Conservation (phyloP, 2,113 vertebrate genomes). For the Melanostigma gelatinosum region DNA sequence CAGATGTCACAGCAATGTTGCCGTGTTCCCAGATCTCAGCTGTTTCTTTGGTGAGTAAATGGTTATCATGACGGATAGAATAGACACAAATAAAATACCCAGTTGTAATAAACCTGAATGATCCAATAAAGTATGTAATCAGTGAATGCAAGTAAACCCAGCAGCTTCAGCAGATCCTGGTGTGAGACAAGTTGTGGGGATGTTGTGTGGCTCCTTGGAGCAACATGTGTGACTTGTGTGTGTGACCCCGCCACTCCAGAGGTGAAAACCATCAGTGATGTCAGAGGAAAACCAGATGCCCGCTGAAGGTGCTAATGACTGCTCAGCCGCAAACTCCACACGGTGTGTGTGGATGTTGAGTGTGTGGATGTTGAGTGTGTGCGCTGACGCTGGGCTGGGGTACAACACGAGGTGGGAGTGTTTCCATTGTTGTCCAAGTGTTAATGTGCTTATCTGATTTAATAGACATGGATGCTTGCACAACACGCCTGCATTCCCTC, state of each 20-base stretch:
- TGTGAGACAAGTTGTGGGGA: slow-evolving; percentile 8
- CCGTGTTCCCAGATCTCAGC: not conserved
- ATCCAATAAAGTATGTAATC: not conserved
- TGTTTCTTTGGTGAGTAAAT: no score
- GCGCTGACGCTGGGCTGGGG: slow-evolving; percentile 23
- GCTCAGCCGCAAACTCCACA: slow-evolving; percentile 50
- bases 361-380: slow-evolving; percentile 16
- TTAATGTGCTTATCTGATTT: slow-evolving; percentile 63
- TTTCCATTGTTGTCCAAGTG: slow-evolving; percentile 53
- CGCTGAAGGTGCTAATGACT: slow-evolving; percentile 69
- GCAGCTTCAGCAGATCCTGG: not conserved
- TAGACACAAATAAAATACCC: not conserved
- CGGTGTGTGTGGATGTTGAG: slow-evolving; percentile 13
- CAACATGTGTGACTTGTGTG: slow-evolving; percentile 31
- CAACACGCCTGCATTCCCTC: not conserved
- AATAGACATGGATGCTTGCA: slow-evolving; percentile 44
- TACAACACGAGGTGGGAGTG: slow-evolving; percentile 27
- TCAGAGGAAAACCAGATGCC: slow-evolving; percentile 73
- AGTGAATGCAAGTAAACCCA: not conserved
- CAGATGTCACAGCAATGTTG: not conserved
- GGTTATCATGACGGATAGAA: not conserved
- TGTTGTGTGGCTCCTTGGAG: slow-evolving; percentile 27
- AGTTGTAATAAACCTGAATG: not conserved
- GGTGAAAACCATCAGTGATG: slow-evolving; percentile 74
- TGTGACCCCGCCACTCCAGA: slow-evolving; percentile 43